Evolutionary conservation across 2,797 vertebrate species (phyloP), one percentile per base, ranked within the genome.

Genomic region (Pitangus sulphuratus): DNA sequence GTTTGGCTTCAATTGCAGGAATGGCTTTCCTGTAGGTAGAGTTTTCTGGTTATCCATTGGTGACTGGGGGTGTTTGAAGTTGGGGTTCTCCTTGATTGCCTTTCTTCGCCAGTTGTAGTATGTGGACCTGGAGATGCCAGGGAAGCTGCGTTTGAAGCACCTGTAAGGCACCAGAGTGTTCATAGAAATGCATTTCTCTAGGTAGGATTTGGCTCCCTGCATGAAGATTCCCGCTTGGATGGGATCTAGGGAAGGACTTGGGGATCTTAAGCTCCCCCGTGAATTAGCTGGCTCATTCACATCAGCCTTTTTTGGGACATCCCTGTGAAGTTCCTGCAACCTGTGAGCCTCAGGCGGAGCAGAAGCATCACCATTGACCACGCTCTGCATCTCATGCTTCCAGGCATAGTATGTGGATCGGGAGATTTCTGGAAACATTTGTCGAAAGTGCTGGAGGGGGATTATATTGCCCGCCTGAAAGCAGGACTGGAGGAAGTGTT

Each of bases 51-150:
- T 96, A 88, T 88, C 84, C 35, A 84, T 69, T 45, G 66, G 75
- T n/a, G 91, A 35, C 56, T 35, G 96, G 9, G 84, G 58, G 1
- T 96, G 95, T 74, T 97, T 97, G 92, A 98, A 97, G 89, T 95
- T 94, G 37, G 98, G 97, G 84, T 98, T 98, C 68, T 96, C 97
- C 40, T 97, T 97, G 81, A 99, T 97, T 31, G 99, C 99, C 96
- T 99, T 99, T 68, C 99, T 98, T 91, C 99, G 98, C 99, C 99
- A 99, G 94, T 99, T 99, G 97, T 99, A 99, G 94, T 99, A 99
- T 22, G 99, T 99, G 8, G 99, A 99, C 65, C 99, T 98, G 8
- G 99, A 99, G 92, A 99, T 99, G 64, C 99, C 99, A 1, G 99
- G 99, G 93, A 99, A 99, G 79, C 98, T 98, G 76, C 98, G 98